These are phyloP conservation scores for Acrocephalus arundinaceus DNA, from an alignment of 2,113 vertebrate genomes.

Conservation along the genomic window DNA sequence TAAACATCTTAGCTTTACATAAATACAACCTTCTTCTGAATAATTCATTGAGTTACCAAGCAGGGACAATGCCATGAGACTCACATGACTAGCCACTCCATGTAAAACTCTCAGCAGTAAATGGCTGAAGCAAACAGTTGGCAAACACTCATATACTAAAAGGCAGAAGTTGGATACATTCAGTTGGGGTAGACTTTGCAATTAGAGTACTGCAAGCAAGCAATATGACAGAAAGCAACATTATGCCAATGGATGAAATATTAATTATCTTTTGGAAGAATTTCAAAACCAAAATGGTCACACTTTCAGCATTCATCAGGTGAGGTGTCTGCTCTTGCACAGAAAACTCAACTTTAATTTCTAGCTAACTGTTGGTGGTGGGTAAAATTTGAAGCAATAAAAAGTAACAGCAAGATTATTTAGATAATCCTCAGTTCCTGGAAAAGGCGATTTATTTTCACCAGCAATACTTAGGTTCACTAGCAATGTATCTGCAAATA, in stretches of 20 bases:
- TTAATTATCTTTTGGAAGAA: neutral
- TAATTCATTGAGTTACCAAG: neutral
- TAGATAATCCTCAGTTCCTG: neutral
- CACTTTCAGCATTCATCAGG: neutral
- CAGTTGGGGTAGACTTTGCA: neutral
- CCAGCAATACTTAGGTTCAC: neutral
- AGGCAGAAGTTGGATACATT: neutral
- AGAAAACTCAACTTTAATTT: neutral
- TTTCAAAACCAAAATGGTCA: neutral
- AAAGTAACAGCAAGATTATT: neutral
- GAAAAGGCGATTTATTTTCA: neutral
- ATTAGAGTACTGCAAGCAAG: neutral
- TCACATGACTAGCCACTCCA: accelerated
- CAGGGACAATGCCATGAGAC: neutral
- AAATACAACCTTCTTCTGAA: neutral
- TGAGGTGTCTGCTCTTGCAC: neutral
- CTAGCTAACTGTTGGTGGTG: neutral
- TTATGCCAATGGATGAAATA: neutral
- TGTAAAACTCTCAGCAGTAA: neutral
- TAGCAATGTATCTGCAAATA: neutral
- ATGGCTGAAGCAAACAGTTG: neutral
- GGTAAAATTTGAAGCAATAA: neutral
- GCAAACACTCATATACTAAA: neutral
- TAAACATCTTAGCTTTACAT: neutral
- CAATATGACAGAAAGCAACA: neutral